Evolutionary conservation across 2,113 vertebrate genomes (phyloP).

Genomic region (Python bivittatus): DNA sequence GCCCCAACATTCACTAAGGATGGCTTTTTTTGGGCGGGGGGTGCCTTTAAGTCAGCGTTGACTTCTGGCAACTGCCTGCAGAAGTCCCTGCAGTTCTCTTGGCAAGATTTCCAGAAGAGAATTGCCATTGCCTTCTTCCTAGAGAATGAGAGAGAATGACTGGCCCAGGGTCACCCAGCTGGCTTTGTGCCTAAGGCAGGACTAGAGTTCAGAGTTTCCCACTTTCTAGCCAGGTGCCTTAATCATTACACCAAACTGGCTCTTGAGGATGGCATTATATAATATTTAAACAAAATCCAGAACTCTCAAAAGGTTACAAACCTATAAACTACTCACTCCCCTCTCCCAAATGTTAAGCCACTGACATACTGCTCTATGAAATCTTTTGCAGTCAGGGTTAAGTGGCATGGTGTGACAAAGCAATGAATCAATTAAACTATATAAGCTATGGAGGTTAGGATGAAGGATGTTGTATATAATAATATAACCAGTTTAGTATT

Average conservation of each 20-base stretch:
- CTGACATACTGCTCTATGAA: slow-evolving; percentile 55
- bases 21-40: not conserved
- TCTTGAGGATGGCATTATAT: not conserved
- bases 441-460: slow-evolving; percentile 45
- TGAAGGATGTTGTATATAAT: slow-evolving; percentile 63
- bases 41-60: not conserved
- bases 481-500: slow-evolving; percentile 63
- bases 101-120: not conserved
- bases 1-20: slow-evolving; percentile 11
- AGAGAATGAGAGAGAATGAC: not conserved
- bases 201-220: not conserved
- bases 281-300: not conserved
- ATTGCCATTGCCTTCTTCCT: not conserved
- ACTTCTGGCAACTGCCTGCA: not conserved
- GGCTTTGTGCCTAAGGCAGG: not conserved
- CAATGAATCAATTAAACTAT: slow-evolving; percentile 70
- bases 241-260: not conserved
- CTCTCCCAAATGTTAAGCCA: slow-evolving; percentile 60
- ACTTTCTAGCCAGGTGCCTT: not conserved
- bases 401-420: slow-evolving; percentile 40
- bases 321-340: not conserved
- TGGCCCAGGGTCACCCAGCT: not conserved
- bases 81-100: not conserved
- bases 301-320: slow-evolving; percentile 31
- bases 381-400: slow-evolving; percentile 61